Conservation (phyloP, 1,140 invertebrate genomes). For the Heliconius eleuchia region DNA sequence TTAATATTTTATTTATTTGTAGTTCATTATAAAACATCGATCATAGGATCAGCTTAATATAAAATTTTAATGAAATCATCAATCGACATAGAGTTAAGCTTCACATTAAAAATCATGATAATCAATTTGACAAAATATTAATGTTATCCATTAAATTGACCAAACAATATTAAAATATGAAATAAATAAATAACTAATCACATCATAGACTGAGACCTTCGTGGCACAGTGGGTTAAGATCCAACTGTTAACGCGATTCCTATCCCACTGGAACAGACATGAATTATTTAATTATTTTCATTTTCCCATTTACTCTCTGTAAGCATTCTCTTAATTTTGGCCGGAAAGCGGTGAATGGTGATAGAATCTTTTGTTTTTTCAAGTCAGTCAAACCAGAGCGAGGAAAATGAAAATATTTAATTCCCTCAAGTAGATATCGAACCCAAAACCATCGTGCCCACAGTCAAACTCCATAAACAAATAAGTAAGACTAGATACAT, state of each 20-base stretch:
- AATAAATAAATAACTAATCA: neutral
- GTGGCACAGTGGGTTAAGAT: neutral
- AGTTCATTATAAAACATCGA: neutral
- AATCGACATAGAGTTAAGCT: neutral
- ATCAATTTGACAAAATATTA: constrained; percentile 2
- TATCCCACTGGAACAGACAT: too few species aligned
- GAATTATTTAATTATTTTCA: too few species aligned
- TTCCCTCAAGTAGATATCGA: neutral
- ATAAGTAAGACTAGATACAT: neutral
- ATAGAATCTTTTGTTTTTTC: too few species aligned
- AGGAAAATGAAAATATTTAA: too few species aligned
- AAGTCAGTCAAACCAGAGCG: too few species aligned
- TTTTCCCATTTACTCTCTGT: too few species aligned
- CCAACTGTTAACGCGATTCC: too few species aligned
- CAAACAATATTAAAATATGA: neutral
- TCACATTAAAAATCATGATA: constrained; percentile 6
- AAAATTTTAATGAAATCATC: neutral
- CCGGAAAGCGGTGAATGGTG: too few species aligned
- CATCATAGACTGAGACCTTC: neutral
- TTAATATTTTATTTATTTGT: neutral
- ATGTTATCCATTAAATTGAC: neutral
- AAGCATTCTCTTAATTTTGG: too few species aligned
- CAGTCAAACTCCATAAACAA: too few species aligned
- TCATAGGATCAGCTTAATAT: constrained; percentile 2
- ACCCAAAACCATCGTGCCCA: neutral